Conservation (phyloP, 2,113 vertebrate species). For the Lucifuga dentata region DNA sequence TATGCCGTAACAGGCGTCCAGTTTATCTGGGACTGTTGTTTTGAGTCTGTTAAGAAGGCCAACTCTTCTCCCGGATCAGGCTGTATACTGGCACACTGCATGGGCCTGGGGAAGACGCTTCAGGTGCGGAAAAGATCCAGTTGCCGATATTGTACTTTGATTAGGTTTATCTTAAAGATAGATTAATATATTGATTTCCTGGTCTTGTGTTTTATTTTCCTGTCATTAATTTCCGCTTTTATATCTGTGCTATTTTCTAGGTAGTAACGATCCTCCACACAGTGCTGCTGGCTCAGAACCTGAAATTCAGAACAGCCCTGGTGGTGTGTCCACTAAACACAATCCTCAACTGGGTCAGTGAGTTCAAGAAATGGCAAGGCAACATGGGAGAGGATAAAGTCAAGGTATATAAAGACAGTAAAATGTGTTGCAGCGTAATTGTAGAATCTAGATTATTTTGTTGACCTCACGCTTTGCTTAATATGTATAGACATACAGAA, state of each 20-base stretch:
- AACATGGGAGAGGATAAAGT: constrained; percentile 87
- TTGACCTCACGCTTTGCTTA: neutral
- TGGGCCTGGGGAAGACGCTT: constrained; percentile 97
- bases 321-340: constrained; percentile 97
- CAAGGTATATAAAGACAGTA: constrained; percentile 81
- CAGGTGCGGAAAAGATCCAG: constrained; percentile 84
- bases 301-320: constrained; percentile 90
- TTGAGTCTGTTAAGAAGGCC: constrained; percentile 94
- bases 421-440: neutral
- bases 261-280: constrained; percentile 97
- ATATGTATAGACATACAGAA: neutral
- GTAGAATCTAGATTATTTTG: no score
- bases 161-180: neutral
- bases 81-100: constrained; percentile 97
- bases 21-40: constrained; percentile 98
- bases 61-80: constrained; percentile 92
- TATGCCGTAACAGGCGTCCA: constrained; percentile 87
- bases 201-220: neutral
- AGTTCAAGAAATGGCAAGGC: constrained; percentile 96
- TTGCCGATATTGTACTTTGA: neutral
- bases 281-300: constrained; percentile 85
- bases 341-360: constrained; percentile 95
- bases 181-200: neutral
- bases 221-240: neutral
- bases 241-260: constrained; percentile 77